A percentile compares a stretch with the other conserved stretches of the same genome.
Evolutionary conservation across 2,888 invertebrate genomes (phyloP).

Genomic region (Pimpla rufipes): DNA sequence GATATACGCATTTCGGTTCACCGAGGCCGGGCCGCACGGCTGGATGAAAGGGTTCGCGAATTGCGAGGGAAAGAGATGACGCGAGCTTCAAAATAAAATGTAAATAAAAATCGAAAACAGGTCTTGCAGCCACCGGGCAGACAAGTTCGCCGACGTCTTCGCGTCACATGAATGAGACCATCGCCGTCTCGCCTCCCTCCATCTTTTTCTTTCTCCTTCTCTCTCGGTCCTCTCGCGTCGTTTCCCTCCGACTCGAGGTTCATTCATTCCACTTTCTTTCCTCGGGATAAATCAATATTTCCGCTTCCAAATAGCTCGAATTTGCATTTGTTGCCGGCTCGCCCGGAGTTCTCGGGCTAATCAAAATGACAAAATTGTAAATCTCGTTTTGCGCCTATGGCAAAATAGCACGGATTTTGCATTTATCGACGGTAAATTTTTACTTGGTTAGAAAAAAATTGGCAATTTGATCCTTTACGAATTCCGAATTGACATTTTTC

Average conservation of each 20-base stretch:
- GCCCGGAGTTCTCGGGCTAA: background rate
- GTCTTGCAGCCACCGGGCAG: slow-evolving; percentile 67
- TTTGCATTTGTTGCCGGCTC: slow-evolving; percentile 12
- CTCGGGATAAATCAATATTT: slow-evolving; percentile 16
- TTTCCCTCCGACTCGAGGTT: slow-evolving; percentile 40
- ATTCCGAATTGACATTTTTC: too few relatives aligned
- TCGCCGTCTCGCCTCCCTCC: slow-evolving; percentile 44
- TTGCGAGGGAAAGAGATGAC: slow-evolving; percentile 42
- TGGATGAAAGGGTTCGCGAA: slow-evolving; percentile 47
- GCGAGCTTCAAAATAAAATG: slow-evolving; percentile 58
- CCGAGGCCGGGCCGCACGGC: slow-evolving; percentile 30
- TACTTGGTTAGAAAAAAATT: too few relatives aligned
- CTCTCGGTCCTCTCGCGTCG: slow-evolving; percentile 2
- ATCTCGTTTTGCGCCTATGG: too few relatives aligned
- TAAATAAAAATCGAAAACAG: slow-evolving; percentile 64
- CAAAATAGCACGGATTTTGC: too few relatives aligned
- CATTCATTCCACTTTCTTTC: slow-evolving; percentile 44
- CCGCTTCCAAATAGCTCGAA: background rate
- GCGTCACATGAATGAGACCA: slow-evolving; percentile 64
- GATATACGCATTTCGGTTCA: slow-evolving; percentile 32
- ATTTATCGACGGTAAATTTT: too few relatives aligned
- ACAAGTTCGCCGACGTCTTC: slow-evolving; percentile 63
- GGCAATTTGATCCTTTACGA: too few relatives aligned
- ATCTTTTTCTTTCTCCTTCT: background rate
- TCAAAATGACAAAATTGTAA: background rate